Evolutionary conservation across 1,140 invertebrate species (phyloP), one percentile per base, ranked within the genome.

Genomic region (Eumeta japonica): DNA sequence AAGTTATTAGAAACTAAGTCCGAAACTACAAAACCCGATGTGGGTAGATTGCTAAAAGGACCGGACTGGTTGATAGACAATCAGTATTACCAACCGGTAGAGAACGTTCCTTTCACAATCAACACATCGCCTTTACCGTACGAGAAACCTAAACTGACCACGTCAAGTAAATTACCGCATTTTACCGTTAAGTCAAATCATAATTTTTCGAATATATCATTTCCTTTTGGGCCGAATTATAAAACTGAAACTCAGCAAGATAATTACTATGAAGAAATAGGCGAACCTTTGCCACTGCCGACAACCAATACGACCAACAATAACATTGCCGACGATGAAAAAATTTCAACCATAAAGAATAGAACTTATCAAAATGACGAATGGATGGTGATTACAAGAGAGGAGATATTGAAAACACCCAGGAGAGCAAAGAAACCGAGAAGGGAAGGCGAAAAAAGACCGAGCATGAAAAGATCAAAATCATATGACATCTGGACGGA

Each of bases 191-290:
- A 9, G 4, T 5, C 9, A 9, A 10, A 11, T 30, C 5, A 24
- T 24, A 24, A 24, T 24, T 7, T 7, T 7, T 7, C 7, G n/a
- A 24, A 24, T 24, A n/a, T 24, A 24, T 7, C 20, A 7, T 24
- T 24, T n/a, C n/a, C n/a, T n/a, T n/a, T n/a, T n/a, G n/a, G n/a
- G n/a, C n/a, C n/a, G n/a, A n/a, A n/a, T n/a, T n/a, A n/a, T n/a
- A n/a, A n/a, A n/a, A n/a, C n/a, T n/a, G n/a, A n/a, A n/a, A n/a
- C n/a, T n/a, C n/a, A 59, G 28, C 52, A 58, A 34, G 70, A 74
- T 35, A 65, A 74, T 40, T 62, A 62, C 31, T 74, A 74, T 31
- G 70, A 74, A 50, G 66, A 74, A 53, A 74, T 74, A 11, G 66
- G 66, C 1, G 43, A 62, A 48, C 65, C 68, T n/a, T n/a, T n/a